Base-by-base conservation (phyloP, 2,888 invertebrate genomes). In the Alviniconcha strummeri region DNA sequence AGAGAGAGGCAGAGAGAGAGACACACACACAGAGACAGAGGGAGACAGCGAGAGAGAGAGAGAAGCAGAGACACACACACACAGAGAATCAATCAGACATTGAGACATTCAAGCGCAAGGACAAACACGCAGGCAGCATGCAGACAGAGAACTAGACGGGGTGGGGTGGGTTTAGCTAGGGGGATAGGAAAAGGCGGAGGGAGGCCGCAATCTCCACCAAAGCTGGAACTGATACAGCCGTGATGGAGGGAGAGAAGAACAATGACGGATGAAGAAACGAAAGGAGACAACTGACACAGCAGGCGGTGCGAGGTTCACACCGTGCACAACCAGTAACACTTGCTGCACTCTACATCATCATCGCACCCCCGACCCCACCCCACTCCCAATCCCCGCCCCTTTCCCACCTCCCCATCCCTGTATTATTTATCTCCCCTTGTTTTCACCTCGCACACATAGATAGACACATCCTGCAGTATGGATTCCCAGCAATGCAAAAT, bases 1-100 rank as follows among this genome's bases (percentile, higher is more conserved):
- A 72, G 36, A 72, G 72, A 72, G 72, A 72, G 7, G 13, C 36
- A 72, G 72, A 72, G 72, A 72, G 9, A 72, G 36, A 72, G 72
- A 36, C 8, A 72, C 36, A 72, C 4, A 19, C 4, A 36, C 9
- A 72, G 52, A 72, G 72, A 72, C 36, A 72, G 72, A 72, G n/a
- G 13, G 72, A 72, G 72, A 11, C 36, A 72, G 9, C 7, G 8
- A 72, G 3, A 36, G n/a, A 72, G 3, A 72, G 4, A 72, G 72
- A 72, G 8, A 72, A 6, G 36, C 36, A 72, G 8, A 72, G n/a
- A 72, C 13, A 72, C 36, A 72, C 0, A 72, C 8, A 36, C 3
- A 72, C 9, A 72, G 36, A 72, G 72, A 36, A 69, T 36, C 36
- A 36, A 36, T 36, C 36, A 72, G 72, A 72, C 36, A 72, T 36